Base-by-base conservation (phyloP, 1,140 invertebrate species). In the Eriosoma lanigerum region DNA sequence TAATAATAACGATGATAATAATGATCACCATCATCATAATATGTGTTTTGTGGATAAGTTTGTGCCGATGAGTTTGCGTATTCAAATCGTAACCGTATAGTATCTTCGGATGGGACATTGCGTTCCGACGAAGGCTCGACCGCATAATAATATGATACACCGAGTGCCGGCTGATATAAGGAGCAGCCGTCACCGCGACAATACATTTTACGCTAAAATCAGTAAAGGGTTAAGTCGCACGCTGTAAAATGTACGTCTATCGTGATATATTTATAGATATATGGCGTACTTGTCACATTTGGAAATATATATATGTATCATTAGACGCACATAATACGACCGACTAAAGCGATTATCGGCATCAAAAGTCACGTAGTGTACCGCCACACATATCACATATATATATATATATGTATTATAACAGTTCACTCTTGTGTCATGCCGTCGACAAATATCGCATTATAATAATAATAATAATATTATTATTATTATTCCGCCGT, bases 301-400 rank as follows among this genome's bases (percentile, higher is more conserved):
- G 17, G 1, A 26, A 8, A 26, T 44, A 24, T 21, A 19, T 21
- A 32, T 29, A 2, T 21, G 56, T 24, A 13, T 75, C n/a, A 58
- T 58, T 58, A 75, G 52, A 75, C 72, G 52, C 24, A 50, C 29
- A 5, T 19, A 8, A 73, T 15, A 19, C 17, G 29, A 32, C 48
- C 8, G 52, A 29, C 52, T 75, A 75, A 73, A 75, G 29, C 72
- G 72, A 56, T 75, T 75, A 58, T 75, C 12, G 15, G n/a, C 19
- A 52, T 38, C 72, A n/a, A 56, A 56, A 58, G 52, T 75, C 72
- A 75, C 72, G 72, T 75, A 75, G 8, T 8, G 26, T 52, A 38
- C 3, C 32, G n/a, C n/a, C n/a, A n/a, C n/a, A n/a, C n/a, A n/a
- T n/a, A n/a, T n/a, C n/a, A n/a, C n/a, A n/a, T n/a, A n/a, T n/a